Percentiles rank a stretch among this genome's conserved stretches.
phyloP scores from a whole-genome alignment of 2,888 invertebrate species.

The Melipona bicolor region DNA sequence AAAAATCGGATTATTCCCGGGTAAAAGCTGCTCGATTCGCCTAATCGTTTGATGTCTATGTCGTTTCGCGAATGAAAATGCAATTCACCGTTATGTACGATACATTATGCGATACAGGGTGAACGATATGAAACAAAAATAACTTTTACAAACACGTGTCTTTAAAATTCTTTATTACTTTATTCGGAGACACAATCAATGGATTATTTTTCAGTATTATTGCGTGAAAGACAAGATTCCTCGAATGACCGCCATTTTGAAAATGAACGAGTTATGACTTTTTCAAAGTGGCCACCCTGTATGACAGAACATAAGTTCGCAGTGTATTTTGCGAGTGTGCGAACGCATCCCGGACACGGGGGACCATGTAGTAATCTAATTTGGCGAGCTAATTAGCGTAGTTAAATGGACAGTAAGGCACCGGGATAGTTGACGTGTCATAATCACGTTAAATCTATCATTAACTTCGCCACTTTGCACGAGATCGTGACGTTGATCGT shows the following conservation, averaged over 20 bases:
- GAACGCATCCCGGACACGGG: not conserved
- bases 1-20: not conserved
- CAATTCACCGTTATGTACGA: too few relatives aligned
- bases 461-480: slow-evolving; percentile 3
- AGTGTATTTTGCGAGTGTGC: slow-evolving; percentile 17
- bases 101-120: too few relatives aligned
- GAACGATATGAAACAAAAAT: too few relatives aligned
- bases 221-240: too few relatives aligned
- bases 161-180: too few relatives aligned
- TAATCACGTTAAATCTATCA: slow-evolving; percentile 35
- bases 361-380: slow-evolving; percentile 43
- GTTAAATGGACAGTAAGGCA: slow-evolving; percentile 38
- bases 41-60: not conserved
- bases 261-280: too few relatives aligned
- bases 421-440: slow-evolving; percentile 32
- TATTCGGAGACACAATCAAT: too few relatives aligned
- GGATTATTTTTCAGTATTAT: too few relatives aligned
- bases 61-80: too few relatives aligned
- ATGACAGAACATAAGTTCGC: not conserved
- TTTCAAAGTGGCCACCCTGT: too few relatives aligned
- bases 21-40: not conserved
- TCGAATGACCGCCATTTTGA: too few relatives aligned
- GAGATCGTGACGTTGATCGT: not conserved
- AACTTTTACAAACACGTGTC: too few relatives aligned
- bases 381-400: slow-evolving; percentile 41